Evolutionary conservation across 2,797 vertebrate species (phyloP).

Genomic region (Scleropages formosus): DNA sequence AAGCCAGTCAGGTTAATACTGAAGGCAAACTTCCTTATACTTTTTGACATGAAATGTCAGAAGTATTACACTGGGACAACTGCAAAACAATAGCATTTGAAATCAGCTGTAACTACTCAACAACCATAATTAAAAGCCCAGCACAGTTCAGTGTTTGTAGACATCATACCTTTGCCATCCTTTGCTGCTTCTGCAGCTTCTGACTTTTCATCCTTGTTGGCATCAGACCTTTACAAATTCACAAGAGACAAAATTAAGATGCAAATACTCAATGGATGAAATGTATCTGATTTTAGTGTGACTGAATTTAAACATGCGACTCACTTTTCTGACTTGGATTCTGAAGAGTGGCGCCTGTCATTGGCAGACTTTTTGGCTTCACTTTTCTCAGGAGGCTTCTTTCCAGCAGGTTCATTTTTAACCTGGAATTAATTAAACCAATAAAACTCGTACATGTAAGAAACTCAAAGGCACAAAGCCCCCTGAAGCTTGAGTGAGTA

Average conservation of each 20-base stretch:
- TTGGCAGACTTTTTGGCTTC: slow-evolving; percentile 71
- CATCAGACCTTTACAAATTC: slow-evolving; percentile 64
- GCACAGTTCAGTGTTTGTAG: neutral
- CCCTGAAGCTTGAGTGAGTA: too few species aligned
- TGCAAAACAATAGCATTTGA: too few species aligned
- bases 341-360: slow-evolving; percentile 79
- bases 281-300: too few species aligned
- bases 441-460: too few species aligned
- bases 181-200: slow-evolving; percentile 75
- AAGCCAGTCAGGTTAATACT: too few species aligned
- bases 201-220: slow-evolving; percentile 72
- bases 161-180: slow-evolving; percentile 73
- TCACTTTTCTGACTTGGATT: slow-evolving; percentile 79
- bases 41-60: too few species aligned
- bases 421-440: slow-evolving; percentile 67
- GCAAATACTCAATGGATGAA: neutral
- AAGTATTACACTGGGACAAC: too few species aligned
- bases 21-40: too few species aligned
- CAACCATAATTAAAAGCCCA: too few species aligned
- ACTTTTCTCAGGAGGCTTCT: slow-evolving; percentile 80
- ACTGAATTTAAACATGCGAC: neutral
- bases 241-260: neutral
- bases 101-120: too few species aligned
- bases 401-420: slow-evolving; percentile 93
- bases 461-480: too few species aligned